Evolutionary conservation across 2,888 invertebrate species (phyloP).

Genomic region (Aethes cnicana): DNA sequence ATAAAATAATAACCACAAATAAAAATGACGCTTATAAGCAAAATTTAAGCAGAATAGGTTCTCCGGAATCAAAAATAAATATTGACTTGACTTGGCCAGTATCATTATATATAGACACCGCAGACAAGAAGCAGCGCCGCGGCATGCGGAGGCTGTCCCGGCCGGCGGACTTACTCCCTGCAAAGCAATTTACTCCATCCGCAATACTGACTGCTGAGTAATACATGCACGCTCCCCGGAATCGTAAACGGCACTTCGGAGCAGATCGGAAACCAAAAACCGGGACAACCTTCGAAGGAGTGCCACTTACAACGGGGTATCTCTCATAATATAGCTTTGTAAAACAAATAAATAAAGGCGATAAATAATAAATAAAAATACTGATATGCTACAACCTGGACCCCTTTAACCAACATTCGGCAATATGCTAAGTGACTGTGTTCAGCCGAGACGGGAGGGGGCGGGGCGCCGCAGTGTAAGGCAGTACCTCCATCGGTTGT

Average conservation of each 20-base stretch:
- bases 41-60: slow-evolving; percentile 82
- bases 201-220: slow-evolving; percentile 57
- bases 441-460: slow-evolving; percentile 58
- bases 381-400: slow-evolving; percentile 79
- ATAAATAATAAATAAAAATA: slow-evolving; percentile 76
- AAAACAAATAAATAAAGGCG: slow-evolving; percentile 75
- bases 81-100: slow-evolving; percentile 80
- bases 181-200: slow-evolving; percentile 67
- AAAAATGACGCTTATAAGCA: slow-evolving; percentile 80
- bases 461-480: slow-evolving; percentile 67
- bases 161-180: slow-evolving; percentile 63
- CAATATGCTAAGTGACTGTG: slow-evolving; percentile 67
- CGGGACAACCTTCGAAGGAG: slow-evolving; percentile 84
- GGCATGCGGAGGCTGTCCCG: slow-evolving; percentile 76
- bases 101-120: slow-evolving; percentile 68
- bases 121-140: slow-evolving; percentile 65
- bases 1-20: slow-evolving; percentile 66
- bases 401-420: slow-evolving; percentile 80
- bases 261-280: slow-evolving; percentile 81
- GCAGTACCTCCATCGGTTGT: slow-evolving; percentile 97
- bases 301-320: slow-evolving; percentile 72
- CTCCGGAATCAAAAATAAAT: slow-evolving; percentile 81
- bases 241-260: slow-evolving; percentile 58
- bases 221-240: slow-evolving; percentile 74
- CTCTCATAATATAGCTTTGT: slow-evolving; percentile 66